phyloP scores from a whole-genome alignment of 1,140 invertebrate species.

The Papilio polyxenes region DNA sequence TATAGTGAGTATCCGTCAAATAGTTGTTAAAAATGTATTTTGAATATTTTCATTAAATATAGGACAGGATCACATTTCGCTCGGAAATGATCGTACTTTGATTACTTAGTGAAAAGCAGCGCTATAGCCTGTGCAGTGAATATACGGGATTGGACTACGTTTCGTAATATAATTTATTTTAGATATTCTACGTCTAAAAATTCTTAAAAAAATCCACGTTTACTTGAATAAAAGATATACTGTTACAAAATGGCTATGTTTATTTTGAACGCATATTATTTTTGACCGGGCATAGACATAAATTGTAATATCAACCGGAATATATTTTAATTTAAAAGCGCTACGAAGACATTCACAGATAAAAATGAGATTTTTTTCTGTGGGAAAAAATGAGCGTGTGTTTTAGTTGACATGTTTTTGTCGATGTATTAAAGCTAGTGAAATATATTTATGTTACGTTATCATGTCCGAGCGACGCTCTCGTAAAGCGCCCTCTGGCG shows the following conservation, averaged over 20 bases:
- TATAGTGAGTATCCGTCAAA: neutral
- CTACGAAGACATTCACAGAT: neutral
- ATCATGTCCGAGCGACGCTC: constrained; percentile 13
- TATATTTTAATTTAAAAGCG: neutral
- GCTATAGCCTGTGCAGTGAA: neutral
- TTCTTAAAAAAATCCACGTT: neutral
- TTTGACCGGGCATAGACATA: neutral
- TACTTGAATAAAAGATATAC: neutral
- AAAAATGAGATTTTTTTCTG: neutral
- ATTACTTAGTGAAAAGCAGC: neutral
- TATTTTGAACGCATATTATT: neutral
- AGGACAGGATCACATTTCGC: neutral
- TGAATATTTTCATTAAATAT: neutral
- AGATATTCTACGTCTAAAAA: neutral
- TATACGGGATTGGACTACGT: neutral
- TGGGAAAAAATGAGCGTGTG: neutral
- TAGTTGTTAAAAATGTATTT: neutral
- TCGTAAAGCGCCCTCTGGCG: constrained; percentile 10
- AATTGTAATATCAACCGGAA: neutral
- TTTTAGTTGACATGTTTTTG: constrained; percentile 2
- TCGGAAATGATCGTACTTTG: neutral
- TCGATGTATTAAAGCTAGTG: neutral
- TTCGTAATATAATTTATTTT: neutral
- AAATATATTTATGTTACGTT: neutral
- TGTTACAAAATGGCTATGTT: neutral